phyloP scores from a whole-genome alignment of 2,113 vertebrate genomes.

The Heterocephalus glaber region DNA sequence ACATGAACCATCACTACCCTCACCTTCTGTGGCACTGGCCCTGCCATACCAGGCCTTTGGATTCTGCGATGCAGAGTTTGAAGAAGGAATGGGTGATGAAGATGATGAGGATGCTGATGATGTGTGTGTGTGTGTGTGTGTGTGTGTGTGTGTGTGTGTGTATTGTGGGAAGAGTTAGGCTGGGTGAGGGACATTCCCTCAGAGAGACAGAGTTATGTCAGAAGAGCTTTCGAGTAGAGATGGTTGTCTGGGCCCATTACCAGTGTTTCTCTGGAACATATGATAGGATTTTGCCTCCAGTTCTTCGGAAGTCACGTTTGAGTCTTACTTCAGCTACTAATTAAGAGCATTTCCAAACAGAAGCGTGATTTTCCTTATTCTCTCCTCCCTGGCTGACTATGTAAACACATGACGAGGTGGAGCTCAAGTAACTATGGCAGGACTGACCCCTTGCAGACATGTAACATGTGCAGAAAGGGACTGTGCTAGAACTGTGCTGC shows the following conservation, averaged over 20 bases:
- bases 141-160: neutral
- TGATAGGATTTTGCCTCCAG: neutral
- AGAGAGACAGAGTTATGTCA: neutral
- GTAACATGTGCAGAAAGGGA: neutral
- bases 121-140: neutral
- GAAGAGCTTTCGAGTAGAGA: neutral
- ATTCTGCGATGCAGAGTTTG: neutral
- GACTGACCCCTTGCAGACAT: neutral
- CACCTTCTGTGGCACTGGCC: neutral
- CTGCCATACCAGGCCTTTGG: neutral
- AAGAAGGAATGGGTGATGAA: neutral
- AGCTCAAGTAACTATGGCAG: neutral
- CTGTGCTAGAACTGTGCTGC: neutral
- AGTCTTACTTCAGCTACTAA: neutral
- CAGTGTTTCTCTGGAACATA: neutral
- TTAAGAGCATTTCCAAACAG: neutral
- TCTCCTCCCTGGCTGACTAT: neutral
- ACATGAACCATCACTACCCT: neutral
- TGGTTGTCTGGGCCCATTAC: neutral
- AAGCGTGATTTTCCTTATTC: neutral
- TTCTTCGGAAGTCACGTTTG: neutral
- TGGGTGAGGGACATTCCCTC: neutral
- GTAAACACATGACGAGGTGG: neutral
- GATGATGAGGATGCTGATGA: neutral
- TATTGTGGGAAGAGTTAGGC: neutral